Conservation (phyloP, 2,113 vertebrate genomes). For the Anarhynchus alexandrinus region DNA sequence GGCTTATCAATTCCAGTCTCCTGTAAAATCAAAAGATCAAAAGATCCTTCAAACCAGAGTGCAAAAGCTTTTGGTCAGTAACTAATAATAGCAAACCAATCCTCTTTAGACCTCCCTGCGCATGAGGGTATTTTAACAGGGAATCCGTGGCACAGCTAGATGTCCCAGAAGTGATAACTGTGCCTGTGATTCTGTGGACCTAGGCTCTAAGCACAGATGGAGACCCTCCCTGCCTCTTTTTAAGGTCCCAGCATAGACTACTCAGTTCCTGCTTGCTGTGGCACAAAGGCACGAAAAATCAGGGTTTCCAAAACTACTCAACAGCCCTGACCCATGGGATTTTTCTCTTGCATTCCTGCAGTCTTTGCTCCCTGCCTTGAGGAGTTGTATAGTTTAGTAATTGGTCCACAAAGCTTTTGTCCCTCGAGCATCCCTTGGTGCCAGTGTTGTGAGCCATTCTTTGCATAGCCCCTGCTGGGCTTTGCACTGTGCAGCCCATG, state of each 20-base stretch:
- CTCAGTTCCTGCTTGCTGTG: background rate
- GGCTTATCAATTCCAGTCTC: constrained; percentile 60
- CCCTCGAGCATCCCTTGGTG: background rate
- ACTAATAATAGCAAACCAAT: constrained; percentile 52
- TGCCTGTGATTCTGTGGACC: background rate
- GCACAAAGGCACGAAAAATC: background rate
- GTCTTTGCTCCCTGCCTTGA: background rate
- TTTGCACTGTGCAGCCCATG: background rate
- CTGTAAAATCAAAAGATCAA: constrained; percentile 68
- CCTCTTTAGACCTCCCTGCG: background rate
- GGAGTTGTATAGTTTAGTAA: background rate
- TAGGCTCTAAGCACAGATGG: background rate
- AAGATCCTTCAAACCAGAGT: constrained; percentile 32
- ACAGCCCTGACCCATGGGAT: background rate
- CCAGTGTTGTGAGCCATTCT: background rate
- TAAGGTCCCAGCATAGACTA: background rate
- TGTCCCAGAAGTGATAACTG: background rate
- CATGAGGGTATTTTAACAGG: background rate
- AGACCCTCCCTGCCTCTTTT: background rate
- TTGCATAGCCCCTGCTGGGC: background rate
- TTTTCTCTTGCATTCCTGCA: background rate
- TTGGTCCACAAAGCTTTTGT: background rate
- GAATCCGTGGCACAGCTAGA: background rate
- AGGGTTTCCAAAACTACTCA: background rate
- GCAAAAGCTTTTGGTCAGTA: constrained; percentile 16